Conservation (phyloP, 2,797 vertebrate genomes). For the Cirrhinus mrigala region DNA sequence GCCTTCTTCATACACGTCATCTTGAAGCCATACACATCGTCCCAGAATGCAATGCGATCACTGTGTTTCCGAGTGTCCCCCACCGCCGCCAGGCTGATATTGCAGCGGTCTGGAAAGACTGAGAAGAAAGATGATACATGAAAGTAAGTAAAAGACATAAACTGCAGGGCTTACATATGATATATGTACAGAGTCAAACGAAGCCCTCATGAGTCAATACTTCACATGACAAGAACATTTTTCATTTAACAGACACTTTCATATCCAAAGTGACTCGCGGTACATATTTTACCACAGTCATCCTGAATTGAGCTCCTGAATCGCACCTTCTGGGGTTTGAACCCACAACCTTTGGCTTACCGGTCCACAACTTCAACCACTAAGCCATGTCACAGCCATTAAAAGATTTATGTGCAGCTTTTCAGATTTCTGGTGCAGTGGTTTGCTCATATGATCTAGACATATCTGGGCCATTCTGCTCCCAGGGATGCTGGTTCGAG, state of each 20-base stretch:
- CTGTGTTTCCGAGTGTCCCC: slow-evolving; percentile 82
- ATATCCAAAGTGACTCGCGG: background rate
- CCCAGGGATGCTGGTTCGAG: slow-evolving; percentile 13
- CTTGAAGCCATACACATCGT: slow-evolving; percentile 93
- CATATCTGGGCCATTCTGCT: slow-evolving; percentile 18
- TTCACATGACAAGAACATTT: slow-evolving; percentile 20
- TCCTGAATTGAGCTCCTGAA: background rate
- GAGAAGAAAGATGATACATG: slow-evolving; percentile 52
- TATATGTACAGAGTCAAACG: slow-evolving; percentile 4
- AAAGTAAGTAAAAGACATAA: background rate
- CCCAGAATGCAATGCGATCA: slow-evolving; percentile 90
- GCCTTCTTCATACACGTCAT: slow-evolving; percentile 96
- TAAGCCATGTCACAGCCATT: slow-evolving; percentile 16
- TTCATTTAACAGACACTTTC: slow-evolving; percentile 21
- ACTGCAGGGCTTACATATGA: background rate
- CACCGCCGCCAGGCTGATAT: slow-evolving; percentile 86
- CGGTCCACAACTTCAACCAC: background rate
- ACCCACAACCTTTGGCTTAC: slow-evolving; percentile 18
- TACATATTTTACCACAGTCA: background rate
- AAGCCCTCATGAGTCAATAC: slow-evolving; percentile 5
- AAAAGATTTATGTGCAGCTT: slow-evolving; percentile 9
- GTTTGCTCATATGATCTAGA: slow-evolving; percentile 17
- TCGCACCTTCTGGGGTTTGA: slow-evolving; percentile 14
- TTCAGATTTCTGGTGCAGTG: background rate
- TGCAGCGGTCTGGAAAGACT: slow-evolving; percentile 94